These are phyloP conservation scores for Isurus oxyrinchus DNA, from an alignment of 2,113 vertebrate species.

Conservation along the genomic window DNA sequence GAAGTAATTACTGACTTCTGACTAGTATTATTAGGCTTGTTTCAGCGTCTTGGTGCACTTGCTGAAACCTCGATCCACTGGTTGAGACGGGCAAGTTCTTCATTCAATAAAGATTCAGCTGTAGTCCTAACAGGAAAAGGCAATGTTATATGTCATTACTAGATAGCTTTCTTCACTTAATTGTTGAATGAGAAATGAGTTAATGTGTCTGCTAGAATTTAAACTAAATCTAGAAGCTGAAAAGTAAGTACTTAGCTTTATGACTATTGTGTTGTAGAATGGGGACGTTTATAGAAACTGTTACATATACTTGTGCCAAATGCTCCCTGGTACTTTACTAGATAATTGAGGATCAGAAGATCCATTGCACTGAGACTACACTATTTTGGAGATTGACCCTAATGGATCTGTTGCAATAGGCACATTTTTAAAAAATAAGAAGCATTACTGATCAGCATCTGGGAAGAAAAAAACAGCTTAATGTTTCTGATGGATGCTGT, in stretches of 20 bases:
- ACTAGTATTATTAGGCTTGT: not conserved
- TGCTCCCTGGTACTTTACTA: not conserved
- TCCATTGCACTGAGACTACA: not conserved
- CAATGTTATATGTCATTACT: not conserved
- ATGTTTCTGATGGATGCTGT: not conserved
- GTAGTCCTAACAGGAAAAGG: not conserved
- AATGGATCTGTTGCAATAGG: not conserved
- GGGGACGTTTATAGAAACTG: not conserved
- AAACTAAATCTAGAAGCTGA: not conserved
- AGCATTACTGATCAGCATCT: not conserved
- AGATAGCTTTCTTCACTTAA: not conserved
- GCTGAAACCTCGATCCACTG: not conserved
- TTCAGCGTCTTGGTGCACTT: not conserved
- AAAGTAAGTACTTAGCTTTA: not conserved
- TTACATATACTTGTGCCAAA: not conserved
- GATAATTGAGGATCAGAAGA: not conserved
- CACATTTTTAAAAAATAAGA: not conserved
- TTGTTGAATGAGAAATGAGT: not conserved
- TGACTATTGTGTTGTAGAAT: not conserved
- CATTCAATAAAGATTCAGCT: not conserved
- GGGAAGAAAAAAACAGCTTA: not conserved
- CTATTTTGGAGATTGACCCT: not conserved
- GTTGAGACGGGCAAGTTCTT: not conserved
- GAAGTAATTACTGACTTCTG: not conserved
- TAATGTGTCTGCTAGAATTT: not conserved